Conservation (phyloP, 2,888 invertebrate genomes). For the Theretra japonica region DNA sequence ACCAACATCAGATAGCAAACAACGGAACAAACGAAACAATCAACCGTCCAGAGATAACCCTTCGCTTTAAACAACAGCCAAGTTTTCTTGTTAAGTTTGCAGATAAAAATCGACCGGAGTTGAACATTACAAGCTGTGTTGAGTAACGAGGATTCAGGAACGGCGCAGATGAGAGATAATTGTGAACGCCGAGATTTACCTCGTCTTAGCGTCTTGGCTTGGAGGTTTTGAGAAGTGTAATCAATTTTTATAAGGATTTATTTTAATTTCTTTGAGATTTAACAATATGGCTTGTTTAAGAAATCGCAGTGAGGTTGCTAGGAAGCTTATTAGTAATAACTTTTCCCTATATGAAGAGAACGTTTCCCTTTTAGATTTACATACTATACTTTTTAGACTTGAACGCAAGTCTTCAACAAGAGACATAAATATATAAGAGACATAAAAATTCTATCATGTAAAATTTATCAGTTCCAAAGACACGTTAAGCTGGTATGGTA, state of each 20-base stretch:
- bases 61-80: conserved; percentile 12
- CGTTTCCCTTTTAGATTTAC: too few relatives aligned
- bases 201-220: not conserved
- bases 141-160: not conserved
- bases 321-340: too few relatives aligned
- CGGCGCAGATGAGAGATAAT: conserved; percentile 1
- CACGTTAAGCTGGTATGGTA: too few relatives aligned
- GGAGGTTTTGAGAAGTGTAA: not conserved
- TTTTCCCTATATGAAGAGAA: too few relatives aligned
- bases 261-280: not conserved
- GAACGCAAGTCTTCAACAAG: too few relatives aligned
- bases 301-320: not conserved
- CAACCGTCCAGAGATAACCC: not conserved
- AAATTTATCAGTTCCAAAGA: too few relatives aligned
- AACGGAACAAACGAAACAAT: conserved; percentile 12
- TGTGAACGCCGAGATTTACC: not conserved
- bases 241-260: not conserved
- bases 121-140: conserved; percentile 2
- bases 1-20: not conserved
- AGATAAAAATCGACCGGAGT: conserved; percentile 21
- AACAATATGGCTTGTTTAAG: not conserved
- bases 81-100: conserved; percentile 24
- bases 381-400: too few relatives aligned
- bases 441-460: too few relatives aligned
- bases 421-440: too few relatives aligned